Conservation (phyloP, 2,797 vertebrate genomes). For the Chelidonichthys spinosus region DNA sequence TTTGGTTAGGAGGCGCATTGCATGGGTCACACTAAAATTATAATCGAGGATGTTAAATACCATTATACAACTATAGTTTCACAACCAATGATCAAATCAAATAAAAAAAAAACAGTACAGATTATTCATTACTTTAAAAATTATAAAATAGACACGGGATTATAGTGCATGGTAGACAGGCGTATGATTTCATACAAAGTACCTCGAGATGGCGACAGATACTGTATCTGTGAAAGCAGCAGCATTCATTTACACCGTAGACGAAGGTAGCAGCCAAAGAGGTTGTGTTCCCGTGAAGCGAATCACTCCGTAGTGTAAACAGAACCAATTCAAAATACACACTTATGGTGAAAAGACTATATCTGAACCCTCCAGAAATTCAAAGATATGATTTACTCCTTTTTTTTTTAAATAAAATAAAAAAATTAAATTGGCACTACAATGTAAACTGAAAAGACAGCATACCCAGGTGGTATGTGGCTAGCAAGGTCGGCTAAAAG, state of each 20-base stretch:
- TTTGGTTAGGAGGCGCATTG: conserved; percentile 22
- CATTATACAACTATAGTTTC: no score
- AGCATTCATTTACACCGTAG: neutral
- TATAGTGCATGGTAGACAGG: accelerated
- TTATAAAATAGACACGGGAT: neutral
- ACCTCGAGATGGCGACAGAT: conserved; percentile 9
- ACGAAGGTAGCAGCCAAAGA: conserved; percentile 45
- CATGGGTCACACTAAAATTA: accelerated
- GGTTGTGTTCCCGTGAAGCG: accelerated
- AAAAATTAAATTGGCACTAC: neutral
- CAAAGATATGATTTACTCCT: neutral
- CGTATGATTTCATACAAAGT: neutral
- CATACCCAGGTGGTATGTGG: neutral
- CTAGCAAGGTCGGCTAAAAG: neutral
- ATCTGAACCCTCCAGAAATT: neutral
- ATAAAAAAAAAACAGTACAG: neutral
- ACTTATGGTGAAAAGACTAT: neutral
- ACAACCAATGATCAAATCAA: accelerated
- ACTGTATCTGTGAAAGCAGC: accelerated
- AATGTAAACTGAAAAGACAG: neutral
- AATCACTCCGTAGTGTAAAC: neutral
- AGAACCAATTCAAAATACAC: neutral
- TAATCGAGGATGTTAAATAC: no score
- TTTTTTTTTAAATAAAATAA: no score
- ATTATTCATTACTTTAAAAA: neutral